Conservation (phyloP, 2,797 vertebrate genomes). For the Taeniopygia guttata region DNA sequence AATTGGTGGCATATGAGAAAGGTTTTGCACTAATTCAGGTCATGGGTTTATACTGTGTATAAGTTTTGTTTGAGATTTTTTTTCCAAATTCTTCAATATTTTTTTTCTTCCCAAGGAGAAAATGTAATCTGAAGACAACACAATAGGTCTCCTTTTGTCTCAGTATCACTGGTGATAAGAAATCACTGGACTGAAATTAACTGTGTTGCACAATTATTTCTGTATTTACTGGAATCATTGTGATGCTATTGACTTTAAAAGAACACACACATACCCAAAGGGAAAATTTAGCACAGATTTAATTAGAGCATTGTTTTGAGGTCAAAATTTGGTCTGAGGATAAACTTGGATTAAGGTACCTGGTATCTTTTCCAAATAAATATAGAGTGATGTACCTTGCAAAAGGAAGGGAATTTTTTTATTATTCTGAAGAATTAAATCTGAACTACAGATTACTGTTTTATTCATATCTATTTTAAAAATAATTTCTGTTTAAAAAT, state of each 20-base stretch:
- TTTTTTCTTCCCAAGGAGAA: neutral
- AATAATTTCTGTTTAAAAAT: neutral
- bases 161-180: neutral
- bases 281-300: conserved; percentile 22
- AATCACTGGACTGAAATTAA: conserved; percentile 15
- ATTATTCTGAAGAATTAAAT: neutral
- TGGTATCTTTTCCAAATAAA: neutral
- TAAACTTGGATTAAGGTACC: neutral
- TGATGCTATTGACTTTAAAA: conserved; percentile 14
- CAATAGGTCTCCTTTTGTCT: neutral
- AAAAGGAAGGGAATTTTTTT: neutral
- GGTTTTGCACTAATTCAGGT: neutral
- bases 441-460: neutral
- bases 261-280: neutral
- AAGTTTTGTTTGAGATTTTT: neutral
- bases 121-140: neutral
- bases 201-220: neutral
- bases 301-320: conserved; percentile 36
- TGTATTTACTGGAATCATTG: neutral
- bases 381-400: neutral
- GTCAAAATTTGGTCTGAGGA: conserved; percentile 31
- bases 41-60: neutral
- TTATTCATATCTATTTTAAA: neutral
- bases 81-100: neutral
- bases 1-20: neutral